Evolutionary conservation across 2,888 invertebrate species (phyloP), one percentile per base, ranked within the genome.

Genomic region (Dynastes tityus): DNA sequence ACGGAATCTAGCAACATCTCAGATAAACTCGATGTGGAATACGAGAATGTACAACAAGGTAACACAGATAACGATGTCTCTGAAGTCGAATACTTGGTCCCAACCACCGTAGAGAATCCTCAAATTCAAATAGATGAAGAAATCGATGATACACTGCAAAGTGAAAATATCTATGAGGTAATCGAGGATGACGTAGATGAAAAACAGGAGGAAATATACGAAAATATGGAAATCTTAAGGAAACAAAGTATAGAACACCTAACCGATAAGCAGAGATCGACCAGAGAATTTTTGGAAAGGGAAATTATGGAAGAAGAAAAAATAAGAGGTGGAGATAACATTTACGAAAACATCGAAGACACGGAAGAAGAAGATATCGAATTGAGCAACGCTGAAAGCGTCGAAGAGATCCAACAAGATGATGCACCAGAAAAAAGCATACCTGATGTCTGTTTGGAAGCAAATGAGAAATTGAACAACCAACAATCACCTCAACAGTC

Each of bases 341-440:
- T 85, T 73, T 85, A 85, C 77, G 85, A 84, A 77, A 84, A 84
- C 68, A 53, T 83, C 32, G 82, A 81, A 67, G 80, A 81, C 45
- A 61, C 81, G 2, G 76, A 82, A 37, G 81, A 77, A 55, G 77
- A 77, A 40, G 71, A 75, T 45, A 64, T 71, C 40, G 77, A 77
- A 22, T 71, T 79, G 8, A 55, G 55, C 65, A 76, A 68, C 13
- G 77, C 67, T 1, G 77, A 77, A 22, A 67, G 67, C 5, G 40
- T 68, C 13, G 64, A 76, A n/a, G 67, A 76, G 51, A 29, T 67
- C 22, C 49, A 68, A 68, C 22, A 37, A 4, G 75, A 78, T 32
- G 75, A 78, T 16, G 5, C 51, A 3, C 73, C 49, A 5, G 74
- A 75, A 37, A 78, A 76, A 49, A 32, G 74, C 40, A 68, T 78